Evolutionary conservation across 2,113 vertebrate genomes (phyloP), one percentile per base, ranked within the genome.

Genomic region (Apodemus speciosus): DNA sequence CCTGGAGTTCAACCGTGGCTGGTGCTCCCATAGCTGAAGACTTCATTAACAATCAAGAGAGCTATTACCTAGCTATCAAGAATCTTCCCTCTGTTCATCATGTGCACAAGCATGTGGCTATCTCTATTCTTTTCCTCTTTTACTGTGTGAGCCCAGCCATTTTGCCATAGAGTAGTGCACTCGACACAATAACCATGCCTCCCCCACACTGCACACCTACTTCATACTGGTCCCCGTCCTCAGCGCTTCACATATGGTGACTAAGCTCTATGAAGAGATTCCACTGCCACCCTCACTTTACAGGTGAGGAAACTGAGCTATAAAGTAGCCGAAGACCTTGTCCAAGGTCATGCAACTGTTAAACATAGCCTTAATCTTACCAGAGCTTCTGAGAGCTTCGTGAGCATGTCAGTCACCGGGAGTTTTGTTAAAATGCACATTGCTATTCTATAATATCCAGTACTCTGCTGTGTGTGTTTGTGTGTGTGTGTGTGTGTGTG

Each of bases 361-460:
- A 64, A 85, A 38, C 23, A 80, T 72, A 89, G 58, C 49, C 7
- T 60, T 91, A 38, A 75, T 16, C 86, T 40, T 16, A 51, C 4
- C 46, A 53, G 49, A 40, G 32, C 27, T 60, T 68, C 51, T 72
- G 43, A 88, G 68, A 62, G 16, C n/a, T 72, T 35, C 51, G 32
- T 38, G 56, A 75, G 38, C 66, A 49, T 27, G 27, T 25, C 20
- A 5, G 77, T 86, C 23, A 35, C 49, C 49, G 51, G 23, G 69
- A 35, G n/a, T 77, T 83, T 92, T 93, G 49, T 84, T 92, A 86
- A 95, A 87, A 68, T 30, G 38, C 25, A 77, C 10, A 75, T 85
- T 88, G 16, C 51, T 21, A 60, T 9, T 43, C 30, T 89, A 6
- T 83, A 40, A 16, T 16, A 7, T 72, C 53, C n/a, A 30, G 56